These are phyloP conservation scores for Allacma fusca DNA, from an alignment of 2,888 invertebrate species.

Conservation along the genomic window DNA sequence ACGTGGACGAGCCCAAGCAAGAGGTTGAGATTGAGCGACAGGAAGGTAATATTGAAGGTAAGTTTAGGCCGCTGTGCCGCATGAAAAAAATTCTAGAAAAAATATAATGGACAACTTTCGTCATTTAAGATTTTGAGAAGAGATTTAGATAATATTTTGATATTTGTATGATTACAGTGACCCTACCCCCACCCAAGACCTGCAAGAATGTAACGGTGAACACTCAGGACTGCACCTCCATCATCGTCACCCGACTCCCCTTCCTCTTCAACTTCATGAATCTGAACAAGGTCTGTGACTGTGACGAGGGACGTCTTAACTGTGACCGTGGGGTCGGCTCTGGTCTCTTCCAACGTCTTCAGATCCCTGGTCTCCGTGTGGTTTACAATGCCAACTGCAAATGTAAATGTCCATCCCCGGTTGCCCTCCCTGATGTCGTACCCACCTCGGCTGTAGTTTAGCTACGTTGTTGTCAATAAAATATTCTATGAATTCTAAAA, in stretches of 20 bases:
- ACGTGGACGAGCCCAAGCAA: slow-evolving; percentile 21
- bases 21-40: background rate
- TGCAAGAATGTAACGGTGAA: slow-evolving; percentile 40
- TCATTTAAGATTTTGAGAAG: too few species aligned
- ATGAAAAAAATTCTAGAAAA: too few species aligned
- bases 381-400: slow-evolving; percentile 46
- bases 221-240: slow-evolving; percentile 35
- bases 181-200: background rate
- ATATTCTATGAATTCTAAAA: too few species aligned
- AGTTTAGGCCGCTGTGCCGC: background rate
- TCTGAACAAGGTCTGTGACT: slow-evolving; percentile 36
- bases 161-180: background rate
- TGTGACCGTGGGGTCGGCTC: slow-evolving; percentile 40
- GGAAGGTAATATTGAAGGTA: background rate
- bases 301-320: slow-evolving; percentile 34
- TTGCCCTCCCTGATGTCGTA: background rate
- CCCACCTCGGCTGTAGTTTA: slow-evolving; percentile 6
- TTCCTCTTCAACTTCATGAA: slow-evolving; percentile 44
- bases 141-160: too few species aligned
- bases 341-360: slow-evolving; percentile 34
- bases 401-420: slow-evolving; percentile 37
- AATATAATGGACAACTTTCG: too few species aligned
- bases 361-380: slow-evolving; percentile 38
- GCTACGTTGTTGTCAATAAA: too few species aligned
- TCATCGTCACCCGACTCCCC: slow-evolving; percentile 46